Percentiles rank a stretch among this genome's conserved stretches.
Evolutionary conservation across 2,888 invertebrate genomes (phyloP).

Genomic region (Scaptomyza tumidula): DNA sequence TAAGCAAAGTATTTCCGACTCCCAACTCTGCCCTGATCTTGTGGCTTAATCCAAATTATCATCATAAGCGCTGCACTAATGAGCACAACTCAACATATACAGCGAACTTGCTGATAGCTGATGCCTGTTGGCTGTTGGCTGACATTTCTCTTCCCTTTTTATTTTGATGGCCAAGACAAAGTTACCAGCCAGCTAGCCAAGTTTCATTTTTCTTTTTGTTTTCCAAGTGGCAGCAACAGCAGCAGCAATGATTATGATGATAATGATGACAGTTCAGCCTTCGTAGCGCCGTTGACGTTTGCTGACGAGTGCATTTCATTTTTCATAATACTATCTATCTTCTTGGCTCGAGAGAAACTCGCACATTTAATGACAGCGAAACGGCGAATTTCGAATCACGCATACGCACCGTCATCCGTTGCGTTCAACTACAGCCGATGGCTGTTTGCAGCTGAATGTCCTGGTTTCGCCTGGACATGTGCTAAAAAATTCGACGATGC

Average conservation of each 20-base stretch:
- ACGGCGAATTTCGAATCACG: neutral
- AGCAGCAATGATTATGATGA: conserved; percentile 22
- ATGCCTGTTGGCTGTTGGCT: conserved; percentile 7
- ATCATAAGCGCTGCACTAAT: conserved; percentile 71
- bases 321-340: conserved; percentile 15
- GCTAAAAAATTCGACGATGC: conserved; percentile 10
- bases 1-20: conserved; percentile 33
- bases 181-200: conserved; percentile 39
- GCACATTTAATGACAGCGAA: conserved; percentile 27
- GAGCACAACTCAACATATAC: conserved; percentile 61
- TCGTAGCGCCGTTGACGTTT: conserved; percentile 45
- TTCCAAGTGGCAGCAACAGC: conserved; percentile 6
- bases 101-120: conserved; percentile 43
- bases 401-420: conserved; percentile 41
- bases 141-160: conserved; percentile 17
- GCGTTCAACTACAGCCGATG: conserved; percentile 30
- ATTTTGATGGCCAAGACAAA: conserved; percentile 41
- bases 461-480: conserved; percentile 43
- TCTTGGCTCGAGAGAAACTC: neutral
- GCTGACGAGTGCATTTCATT: conserved; percentile 77
- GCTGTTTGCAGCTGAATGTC: conserved; percentile 60
- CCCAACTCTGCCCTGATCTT: neutral
- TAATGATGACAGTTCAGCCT: no score
- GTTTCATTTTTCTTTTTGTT: conserved; percentile 14
- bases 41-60: conserved; percentile 63